phyloP scores from a whole-genome alignment of 2,797 vertebrate species.

The Sphenodon punctatus region DNA sequence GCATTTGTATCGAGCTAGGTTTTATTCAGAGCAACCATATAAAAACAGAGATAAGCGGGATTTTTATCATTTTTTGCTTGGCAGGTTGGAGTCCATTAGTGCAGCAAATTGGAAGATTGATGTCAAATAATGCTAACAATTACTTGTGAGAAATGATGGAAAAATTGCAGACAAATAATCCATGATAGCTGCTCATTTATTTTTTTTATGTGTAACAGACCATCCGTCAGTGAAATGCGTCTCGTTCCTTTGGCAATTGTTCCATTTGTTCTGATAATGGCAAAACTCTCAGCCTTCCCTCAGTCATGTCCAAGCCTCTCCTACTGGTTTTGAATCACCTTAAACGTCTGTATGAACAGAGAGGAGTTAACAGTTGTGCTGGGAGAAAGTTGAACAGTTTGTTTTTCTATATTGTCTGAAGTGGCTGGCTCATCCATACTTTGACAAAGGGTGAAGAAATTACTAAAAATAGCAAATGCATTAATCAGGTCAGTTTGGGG shows the following conservation, averaged over 20 bases:
- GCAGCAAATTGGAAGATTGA: constrained; percentile 61
- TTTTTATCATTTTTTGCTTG: constrained; percentile 47
- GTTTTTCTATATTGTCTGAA: neutral
- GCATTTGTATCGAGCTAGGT: constrained; percentile 22
- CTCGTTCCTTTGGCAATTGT: constrained; percentile 42
- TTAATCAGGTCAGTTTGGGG: neutral
- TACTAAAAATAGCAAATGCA: too few relatives aligned
- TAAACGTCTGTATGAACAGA: neutral
- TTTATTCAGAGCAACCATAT: constrained; percentile 51
- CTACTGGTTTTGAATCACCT: constrained; percentile 13
- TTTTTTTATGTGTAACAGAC: constrained; percentile 35
- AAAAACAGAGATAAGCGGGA: constrained; percentile 56
- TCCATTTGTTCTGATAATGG: neutral
- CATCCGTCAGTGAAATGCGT: constrained; percentile 49
- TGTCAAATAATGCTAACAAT: constrained; percentile 62
- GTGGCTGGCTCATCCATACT: too few relatives aligned
- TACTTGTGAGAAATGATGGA: constrained; percentile 59
- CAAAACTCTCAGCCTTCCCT: constrained; percentile 25
- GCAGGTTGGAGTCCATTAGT: constrained; percentile 63
- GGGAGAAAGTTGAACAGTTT: neutral
- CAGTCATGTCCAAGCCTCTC: neutral
- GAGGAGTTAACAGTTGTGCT: neutral
- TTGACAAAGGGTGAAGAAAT: too few relatives aligned
- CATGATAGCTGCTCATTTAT: constrained; percentile 46
- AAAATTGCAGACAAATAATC: constrained; percentile 63